Base-by-base conservation (phyloP, 2,113 vertebrate species). In the Daubentonia madagascariensis region DNA sequence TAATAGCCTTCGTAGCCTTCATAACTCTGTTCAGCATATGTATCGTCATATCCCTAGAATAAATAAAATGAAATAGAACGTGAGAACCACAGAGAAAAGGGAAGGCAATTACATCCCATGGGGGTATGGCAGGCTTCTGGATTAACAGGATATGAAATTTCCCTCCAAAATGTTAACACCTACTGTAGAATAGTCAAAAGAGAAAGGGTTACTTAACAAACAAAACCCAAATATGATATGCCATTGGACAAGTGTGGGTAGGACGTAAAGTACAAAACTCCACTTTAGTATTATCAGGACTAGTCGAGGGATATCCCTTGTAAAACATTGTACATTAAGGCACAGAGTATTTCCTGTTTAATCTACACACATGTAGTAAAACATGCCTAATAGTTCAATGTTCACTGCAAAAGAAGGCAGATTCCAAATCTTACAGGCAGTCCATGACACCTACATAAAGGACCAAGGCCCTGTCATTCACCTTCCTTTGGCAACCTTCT, bases 1-100 rank as follows among this genome's bases (percentile, higher is more conserved):
- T 99, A 99, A 97, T 99, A 99, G 93, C 97, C 99, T 94, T 99
- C 99, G 61, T 99, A 99, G 12, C 99, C 99, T 97, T 99, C 99
- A 52, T 99, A 99, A 96, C 99, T 98, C 94, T 99, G 98, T 61
- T 99, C 99, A 88, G 99, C 98, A 1, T 99, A 99, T 0, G 98
- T 97, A 75, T 99, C 99, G 18, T 99, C 99, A 96, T 99, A 99
- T 54, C 99, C 98, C 99, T 99, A 97, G 16, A 97, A 97, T 0
- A 40, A 89, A 95, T 0, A 95, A 80, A 96, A 76, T 18, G 25
- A 98, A 91, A 94, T 0, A 84, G 32, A 63, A 12, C 65, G 79
- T 98, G 37, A 97, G 59, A 89, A 89, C n/a, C 59, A 67, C n/a
- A 96, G 57, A 88, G 18, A 87, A 22, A 10, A 85, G 12, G 17